Evolutionary conservation across 2,797 vertebrate genomes (phyloP), one percentile per base, ranked within the genome.

Genomic region (Microctenopoma stevenorrisi): DNA sequence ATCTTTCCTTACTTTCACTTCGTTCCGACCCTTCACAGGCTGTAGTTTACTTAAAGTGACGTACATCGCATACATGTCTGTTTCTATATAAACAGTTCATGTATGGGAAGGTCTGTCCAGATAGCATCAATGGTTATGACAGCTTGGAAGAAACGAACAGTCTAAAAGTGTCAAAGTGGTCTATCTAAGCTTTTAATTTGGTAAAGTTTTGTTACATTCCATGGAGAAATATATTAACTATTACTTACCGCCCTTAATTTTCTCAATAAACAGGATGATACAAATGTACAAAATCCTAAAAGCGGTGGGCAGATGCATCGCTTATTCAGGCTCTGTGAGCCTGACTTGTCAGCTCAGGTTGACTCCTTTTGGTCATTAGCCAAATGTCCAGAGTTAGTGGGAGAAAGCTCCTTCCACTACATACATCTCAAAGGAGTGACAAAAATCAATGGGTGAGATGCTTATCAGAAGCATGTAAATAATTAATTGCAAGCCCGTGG

Each of bases 401-500:
- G 68, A 85, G 74, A 89, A 86, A 89, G 83, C 57, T 81, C 46
- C 60, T 64, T 84, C 71, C 69, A 86, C 78, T 89, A 78, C 77
- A 90, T 92, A 82, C 84, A 89, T 90, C 89, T 90, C 76, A 65
- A 79, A 68, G 77, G 77, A 86, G 82, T 84, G 86, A 90, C 88
- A 88, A 84, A 90, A 93, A 92, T 93, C 91, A 92, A 90, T 91
- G 84, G 78, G 51, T 25, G 74, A 83, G 87, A 86, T 79, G 81
- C 89, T 92, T 89, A 90, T 91, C 88, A 79, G 83, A 60, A 59
- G 55, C 68, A 79, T 79, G 86, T 92, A 89, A 93, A 93, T 93
- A 93, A 91, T 93, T 91, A 78, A 94, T 91, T 53, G 70, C 40
- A 3, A 49, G 75, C 80, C 78, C 40, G 30, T 89, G 87, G 91